Conservation (phyloP, 2,113 vertebrate species). For the Hydrolagus affinis region DNA sequence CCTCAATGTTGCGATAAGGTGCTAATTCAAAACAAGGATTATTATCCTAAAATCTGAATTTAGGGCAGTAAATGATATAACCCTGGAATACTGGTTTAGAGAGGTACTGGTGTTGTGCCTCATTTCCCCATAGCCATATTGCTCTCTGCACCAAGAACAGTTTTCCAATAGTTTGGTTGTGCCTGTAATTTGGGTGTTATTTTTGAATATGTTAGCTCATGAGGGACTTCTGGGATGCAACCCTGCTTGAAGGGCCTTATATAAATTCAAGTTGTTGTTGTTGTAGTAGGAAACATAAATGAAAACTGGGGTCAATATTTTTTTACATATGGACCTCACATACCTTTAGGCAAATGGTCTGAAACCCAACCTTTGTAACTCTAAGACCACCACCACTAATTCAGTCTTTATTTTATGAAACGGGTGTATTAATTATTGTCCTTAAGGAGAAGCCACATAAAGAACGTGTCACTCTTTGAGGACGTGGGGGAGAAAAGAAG, state of each 20-base stretch:
- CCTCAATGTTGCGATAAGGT: too few relatives aligned
- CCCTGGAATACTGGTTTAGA: neutral
- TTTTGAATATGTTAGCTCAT: too few relatives aligned
- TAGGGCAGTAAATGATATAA: neutral
- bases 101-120: neutral
- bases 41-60: neutral
- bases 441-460: conserved; percentile 86
- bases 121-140: neutral
- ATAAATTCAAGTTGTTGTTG: too few relatives aligned
- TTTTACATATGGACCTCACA: neutral
- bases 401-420: conserved; percentile 92
- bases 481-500: conserved; percentile 56
- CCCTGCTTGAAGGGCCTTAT: too few relatives aligned
- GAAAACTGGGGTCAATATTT: conserved; percentile 12
- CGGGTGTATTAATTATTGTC: conserved; percentile 97
- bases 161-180: neutral
- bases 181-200: too few relatives aligned
- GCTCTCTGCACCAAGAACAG: neutral
- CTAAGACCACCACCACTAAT: conserved; percentile 69
- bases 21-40: too few relatives aligned
- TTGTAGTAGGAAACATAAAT: neutral
- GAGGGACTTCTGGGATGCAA: neutral
- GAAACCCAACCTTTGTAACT: neutral
- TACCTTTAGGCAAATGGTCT: conserved; percentile 28
- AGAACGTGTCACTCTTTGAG: conserved; percentile 87